Conservation (phyloP, 2,797 vertebrate species). For the Fundulus diaphanus region DNA sequence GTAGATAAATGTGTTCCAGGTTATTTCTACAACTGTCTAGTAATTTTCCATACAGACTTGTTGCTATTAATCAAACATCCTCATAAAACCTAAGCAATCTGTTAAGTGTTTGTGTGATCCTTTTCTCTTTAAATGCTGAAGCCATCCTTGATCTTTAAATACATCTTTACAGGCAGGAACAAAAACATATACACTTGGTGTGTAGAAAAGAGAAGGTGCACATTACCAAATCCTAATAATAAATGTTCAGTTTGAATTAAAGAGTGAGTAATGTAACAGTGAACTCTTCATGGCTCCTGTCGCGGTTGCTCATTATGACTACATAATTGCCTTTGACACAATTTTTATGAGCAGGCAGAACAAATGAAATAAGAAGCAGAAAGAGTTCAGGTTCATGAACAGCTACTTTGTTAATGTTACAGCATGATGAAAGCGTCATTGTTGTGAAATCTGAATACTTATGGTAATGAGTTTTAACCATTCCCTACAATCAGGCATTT, state of each 20-base stretch:
- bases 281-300: conserved; percentile 40
- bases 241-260: conserved; percentile 51
- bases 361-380: conserved; percentile 48
- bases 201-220: not conserved
- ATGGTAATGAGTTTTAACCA: conserved; percentile 31
- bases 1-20: conserved; percentile 31
- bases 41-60: conserved; percentile 39
- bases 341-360: conserved; percentile 53
- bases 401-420: conserved; percentile 16
- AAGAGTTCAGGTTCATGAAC: conserved; percentile 23
- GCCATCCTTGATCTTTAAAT: not conserved
- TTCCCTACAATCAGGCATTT: conserved; percentile 2
- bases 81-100: conserved; percentile 30
- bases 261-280: conserved; percentile 40
- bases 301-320: conserved; percentile 47
- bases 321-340: conserved; percentile 66
- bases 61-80: conserved; percentile 21
- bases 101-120: not conserved
- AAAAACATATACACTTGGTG: not conserved
- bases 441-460: conserved; percentile 15
- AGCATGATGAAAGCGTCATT: conserved; percentile 25
- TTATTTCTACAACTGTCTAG: conserved; percentile 34
- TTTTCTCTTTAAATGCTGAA: not conserved
- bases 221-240: conserved; percentile 29
- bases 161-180: not conserved